phyloP scores from a whole-genome alignment of 2,888 invertebrate genomes.

The Amblyjoppa fuscipennis region DNA sequence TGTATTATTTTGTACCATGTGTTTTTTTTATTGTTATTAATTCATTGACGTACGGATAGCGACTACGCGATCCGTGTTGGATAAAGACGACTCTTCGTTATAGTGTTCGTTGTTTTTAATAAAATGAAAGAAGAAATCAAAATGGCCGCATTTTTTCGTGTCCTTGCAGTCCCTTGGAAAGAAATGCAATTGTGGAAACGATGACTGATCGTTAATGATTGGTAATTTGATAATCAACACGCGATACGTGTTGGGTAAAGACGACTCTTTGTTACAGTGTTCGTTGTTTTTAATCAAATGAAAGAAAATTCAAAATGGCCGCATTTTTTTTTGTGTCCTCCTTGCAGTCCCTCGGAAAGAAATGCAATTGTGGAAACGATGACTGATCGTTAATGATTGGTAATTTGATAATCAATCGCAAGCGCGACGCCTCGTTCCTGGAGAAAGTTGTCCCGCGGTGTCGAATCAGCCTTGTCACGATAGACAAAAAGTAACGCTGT shows the following conservation, averaged over 20 bases:
- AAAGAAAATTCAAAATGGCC: conserved; percentile 10
- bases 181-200: neutral
- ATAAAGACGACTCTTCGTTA: conserved; percentile 68
- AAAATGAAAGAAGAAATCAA: conserved; percentile 64
- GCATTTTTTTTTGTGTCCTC: neutral
- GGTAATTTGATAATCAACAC: neutral
- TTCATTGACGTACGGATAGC: neutral
- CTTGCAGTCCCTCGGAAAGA: neutral
- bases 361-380: neutral
- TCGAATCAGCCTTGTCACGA: conserved; percentile 52
- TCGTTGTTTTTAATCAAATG: conserved; percentile 73
- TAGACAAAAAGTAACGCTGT: conserved; percentile 24
- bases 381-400: neutral
- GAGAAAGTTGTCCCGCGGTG: conserved; percentile 65
- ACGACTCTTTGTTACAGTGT: conserved; percentile 66
- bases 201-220: neutral
- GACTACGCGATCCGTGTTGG: conserved; percentile 72
- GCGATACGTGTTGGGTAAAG: too few species aligned
- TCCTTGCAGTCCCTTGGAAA: neutral
- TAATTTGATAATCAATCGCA: neutral
- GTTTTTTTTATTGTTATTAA: conserved; percentile 15
- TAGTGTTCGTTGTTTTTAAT: conserved; percentile 71
- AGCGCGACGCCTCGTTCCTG: neutral
- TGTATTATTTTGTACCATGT: conserved; percentile 65
- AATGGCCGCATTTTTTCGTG: neutral